Base-by-base conservation (phyloP, 2,888 invertebrate genomes). In the Cheilosia variabilis region DNA sequence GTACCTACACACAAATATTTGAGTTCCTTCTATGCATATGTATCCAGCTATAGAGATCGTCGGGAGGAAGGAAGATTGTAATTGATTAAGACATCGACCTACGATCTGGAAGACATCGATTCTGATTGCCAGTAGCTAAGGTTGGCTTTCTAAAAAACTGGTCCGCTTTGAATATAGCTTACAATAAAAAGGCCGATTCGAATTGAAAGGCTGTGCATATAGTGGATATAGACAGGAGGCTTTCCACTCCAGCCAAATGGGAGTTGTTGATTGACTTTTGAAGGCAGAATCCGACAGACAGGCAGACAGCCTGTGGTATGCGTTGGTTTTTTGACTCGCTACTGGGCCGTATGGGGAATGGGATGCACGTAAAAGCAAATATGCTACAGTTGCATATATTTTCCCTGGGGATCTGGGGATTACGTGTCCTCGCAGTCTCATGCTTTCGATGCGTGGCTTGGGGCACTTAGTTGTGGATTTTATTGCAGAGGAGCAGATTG, bases 11-110 rank as follows among this genome's bases (percentile, higher is more conserved):
- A 68, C 43, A 77, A 69, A 55, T 69, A 34, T 55, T 47, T 62
- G 24, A 53, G 41, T 31, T 65, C 62, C 17, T 65, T 47, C 17
- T 71, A 72, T 79, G 65, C 72, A 79, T 79, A 72, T 79, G 65
- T 72, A 72, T 65, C 57, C n/a, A 53, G 37, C 13, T 45, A 4
- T 27, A 13, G 19, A 31, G 24, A 34, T 27, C n/a, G 63, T 9
- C 9, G 31, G 7, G 31, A 31, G 31, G 31, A 31, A 15, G 22
- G n/a, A 65, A 72, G 72, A 79, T 60, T 66, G 79, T 79, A 72
- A 79, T 79, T 79, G 79, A 79, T 72, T 71, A 72, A 79, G 79
- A 79, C 79, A 79, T 79, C 69, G 65, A 71, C 53, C 60, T 53
- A 62, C 45, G 77, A 69, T 77, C 52, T 43, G 52, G 50, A 58